phyloP scores from a whole-genome alignment of 2,888 invertebrate species.

The Meteorus cinctellus region DNA sequence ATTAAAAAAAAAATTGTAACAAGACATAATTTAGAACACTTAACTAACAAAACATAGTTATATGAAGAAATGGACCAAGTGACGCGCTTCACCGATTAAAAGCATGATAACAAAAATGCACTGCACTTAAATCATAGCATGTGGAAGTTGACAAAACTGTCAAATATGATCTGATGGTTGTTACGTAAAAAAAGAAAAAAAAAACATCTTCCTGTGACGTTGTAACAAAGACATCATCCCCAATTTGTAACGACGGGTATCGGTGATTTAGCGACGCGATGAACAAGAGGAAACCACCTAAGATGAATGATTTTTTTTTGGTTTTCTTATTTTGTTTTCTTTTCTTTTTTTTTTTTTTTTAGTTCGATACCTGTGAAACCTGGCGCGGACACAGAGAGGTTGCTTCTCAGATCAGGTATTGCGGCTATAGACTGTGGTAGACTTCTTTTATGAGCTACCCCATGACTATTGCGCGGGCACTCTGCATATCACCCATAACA shows the following conservation, averaged over 20 bases:
- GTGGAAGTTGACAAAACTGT: conserved; percentile 2
- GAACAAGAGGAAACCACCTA: conserved; percentile 61
- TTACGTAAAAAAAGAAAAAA: conserved; percentile 20
- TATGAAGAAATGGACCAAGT: background rate
- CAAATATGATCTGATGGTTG: background rate
- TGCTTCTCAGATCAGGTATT: conserved; percentile 90
- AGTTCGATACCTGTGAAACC: conserved; percentile 76
- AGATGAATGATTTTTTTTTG: conserved; percentile 53
- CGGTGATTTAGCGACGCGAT: conserved; percentile 54
- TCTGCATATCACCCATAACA: conserved; percentile 73
- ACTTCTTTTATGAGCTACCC: conserved; percentile 88
- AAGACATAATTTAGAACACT: background rate
- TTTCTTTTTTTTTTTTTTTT: conserved; percentile 73
- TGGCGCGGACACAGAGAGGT: conserved; percentile 74
- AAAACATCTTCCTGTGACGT: conserved; percentile 20
- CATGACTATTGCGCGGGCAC: conserved; percentile 86
- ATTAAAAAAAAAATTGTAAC: background rate
- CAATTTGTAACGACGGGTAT: conserved; percentile 32
- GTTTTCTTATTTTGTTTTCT: conserved; percentile 58
- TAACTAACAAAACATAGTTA: background rate
- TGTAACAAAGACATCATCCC: background rate
- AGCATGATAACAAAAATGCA: conserved; percentile 37
- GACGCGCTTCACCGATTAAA: background rate
- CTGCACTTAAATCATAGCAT: conserved; percentile 51
- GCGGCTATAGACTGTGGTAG: conserved; percentile 89